Conservation (phyloP, 2,888 invertebrate genomes). For the Prenolepis imparis region DNA sequence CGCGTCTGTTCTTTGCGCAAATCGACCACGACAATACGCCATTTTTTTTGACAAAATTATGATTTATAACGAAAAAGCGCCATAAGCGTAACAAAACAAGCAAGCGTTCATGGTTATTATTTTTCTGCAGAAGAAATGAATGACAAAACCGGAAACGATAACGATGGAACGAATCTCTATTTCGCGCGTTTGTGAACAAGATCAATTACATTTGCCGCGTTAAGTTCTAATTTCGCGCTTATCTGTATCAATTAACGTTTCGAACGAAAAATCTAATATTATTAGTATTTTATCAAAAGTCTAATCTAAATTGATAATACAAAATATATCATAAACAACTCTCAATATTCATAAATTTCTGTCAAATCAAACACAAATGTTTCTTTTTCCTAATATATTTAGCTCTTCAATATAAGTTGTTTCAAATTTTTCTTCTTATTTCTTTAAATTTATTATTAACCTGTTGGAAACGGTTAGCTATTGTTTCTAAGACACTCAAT, state of each 20-base stretch:
- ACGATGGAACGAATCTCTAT: background rate
- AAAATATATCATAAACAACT: background rate
- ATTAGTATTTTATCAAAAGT: background rate
- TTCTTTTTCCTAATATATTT: background rate
- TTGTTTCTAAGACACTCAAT: background rate
- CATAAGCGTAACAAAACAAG: background rate
- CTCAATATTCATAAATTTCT: background rate
- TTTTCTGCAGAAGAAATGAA: background rate
- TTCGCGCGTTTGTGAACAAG: background rate
- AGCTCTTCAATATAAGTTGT: background rate
- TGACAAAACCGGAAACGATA: background rate
- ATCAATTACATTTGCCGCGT: conserved; percentile 16
- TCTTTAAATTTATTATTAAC: background rate
- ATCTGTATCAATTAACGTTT: conserved; percentile 32
- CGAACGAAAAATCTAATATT: background rate
- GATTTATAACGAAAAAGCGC: conserved; percentile 32
- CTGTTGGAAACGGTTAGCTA: background rate
- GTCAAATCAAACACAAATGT: background rate
- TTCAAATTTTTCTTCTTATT: background rate
- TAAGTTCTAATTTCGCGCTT: conserved; percentile 13
- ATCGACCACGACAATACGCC: background rate
- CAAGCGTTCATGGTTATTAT: background rate
- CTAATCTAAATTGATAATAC: conserved; percentile 24
- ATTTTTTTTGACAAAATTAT: conserved; percentile 6
- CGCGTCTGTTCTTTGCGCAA: background rate